Evolutionary conservation across 2,888 invertebrate genomes (phyloP), one percentile per base, ranked within the genome.

Genomic region (Carpatolechia fugitivella): DNA sequence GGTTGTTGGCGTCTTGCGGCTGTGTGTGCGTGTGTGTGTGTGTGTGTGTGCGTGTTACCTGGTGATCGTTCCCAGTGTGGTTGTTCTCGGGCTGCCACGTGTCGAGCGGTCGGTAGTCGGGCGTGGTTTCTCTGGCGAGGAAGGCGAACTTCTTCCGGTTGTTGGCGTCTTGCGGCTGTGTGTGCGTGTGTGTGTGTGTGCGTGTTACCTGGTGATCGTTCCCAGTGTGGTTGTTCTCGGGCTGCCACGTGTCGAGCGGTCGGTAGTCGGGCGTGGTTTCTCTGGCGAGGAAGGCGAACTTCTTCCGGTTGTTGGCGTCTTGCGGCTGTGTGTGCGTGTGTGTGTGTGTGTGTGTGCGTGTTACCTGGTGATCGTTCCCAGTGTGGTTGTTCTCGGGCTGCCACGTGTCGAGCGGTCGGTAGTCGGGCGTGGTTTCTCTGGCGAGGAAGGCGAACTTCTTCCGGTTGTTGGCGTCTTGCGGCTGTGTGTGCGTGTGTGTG

Each of bases 391-490:
- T 59, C 24, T 59, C 59, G 1, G 78, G 85, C 71, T 94, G 86
- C 90, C 90, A 90, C 18, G 88, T 88, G 70, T 71, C 93, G 56
- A 95, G 92, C 18, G 95, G 93, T 62, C 97, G 91, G 85, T 97
- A 97, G 89, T 97, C 97, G 41, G 96, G 95, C 65, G 94, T 93
- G 31, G 96, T 96, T 85, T 96, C 95, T n/a, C 94, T 93, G 36
- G 96, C 94, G 1, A 97, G 91, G 84, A 97, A 97, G 4, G 95
- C 95, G 83, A 96, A 96, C 84, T 97, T 97, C 88, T 94, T 94
- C 68, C 95, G 93, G 76, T 95, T 96, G 84, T 96, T 96, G 41
- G 93, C 36, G 96, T 97, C 88, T 94, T 94, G 69, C 95, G 93
- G 76, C 95, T 96, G 84, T 96, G n/a, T n/a, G n/a, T n/a, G n/a